A percentile compares a stretch with the other conserved stretches of the same genome.
phyloP scores from a whole-genome alignment of 1,140 invertebrate genomes.

The Glomeris maerens region DNA sequence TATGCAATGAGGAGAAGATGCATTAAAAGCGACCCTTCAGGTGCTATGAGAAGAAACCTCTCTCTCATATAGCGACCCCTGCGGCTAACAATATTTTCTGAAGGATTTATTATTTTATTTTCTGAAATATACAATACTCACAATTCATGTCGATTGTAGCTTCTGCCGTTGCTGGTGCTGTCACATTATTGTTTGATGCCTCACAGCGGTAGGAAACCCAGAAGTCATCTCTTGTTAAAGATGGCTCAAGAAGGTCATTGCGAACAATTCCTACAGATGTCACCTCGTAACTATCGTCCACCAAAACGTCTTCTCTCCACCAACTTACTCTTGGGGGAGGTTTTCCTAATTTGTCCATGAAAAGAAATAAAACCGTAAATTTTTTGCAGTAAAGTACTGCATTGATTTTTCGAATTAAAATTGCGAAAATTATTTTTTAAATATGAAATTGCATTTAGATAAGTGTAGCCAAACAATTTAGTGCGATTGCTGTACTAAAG shows the following conservation, averaged over 20 bases:
- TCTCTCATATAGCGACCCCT: no score
- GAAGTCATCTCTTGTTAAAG: constrained; percentile 57
- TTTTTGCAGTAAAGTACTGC: no score
- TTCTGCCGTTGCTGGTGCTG: constrained; percentile 21
- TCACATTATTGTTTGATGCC: constrained; percentile 27
- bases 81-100: constrained; percentile 1
- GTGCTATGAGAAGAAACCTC: no score
- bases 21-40: no score
- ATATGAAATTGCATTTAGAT: background rate
- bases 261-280: constrained; percentile 50
- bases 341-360: constrained; percentile 39
- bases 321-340: constrained; percentile 63
- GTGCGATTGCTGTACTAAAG: background rate
- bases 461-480: background rate
- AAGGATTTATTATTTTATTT: background rate
- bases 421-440: constrained; percentile 1
- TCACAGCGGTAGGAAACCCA: constrained; percentile 63
- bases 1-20: no score
- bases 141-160: constrained; percentile 25
- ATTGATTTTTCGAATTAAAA: constrained; percentile 2
- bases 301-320: constrained; percentile 64
- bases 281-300: constrained; percentile 63
- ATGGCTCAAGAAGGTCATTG: constrained; percentile 58
- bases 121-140: constrained; percentile 20
- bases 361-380: background rate